Conservation (phyloP, 2,113 vertebrate genomes). For the Myrmecophaga tridactyla region DNA sequence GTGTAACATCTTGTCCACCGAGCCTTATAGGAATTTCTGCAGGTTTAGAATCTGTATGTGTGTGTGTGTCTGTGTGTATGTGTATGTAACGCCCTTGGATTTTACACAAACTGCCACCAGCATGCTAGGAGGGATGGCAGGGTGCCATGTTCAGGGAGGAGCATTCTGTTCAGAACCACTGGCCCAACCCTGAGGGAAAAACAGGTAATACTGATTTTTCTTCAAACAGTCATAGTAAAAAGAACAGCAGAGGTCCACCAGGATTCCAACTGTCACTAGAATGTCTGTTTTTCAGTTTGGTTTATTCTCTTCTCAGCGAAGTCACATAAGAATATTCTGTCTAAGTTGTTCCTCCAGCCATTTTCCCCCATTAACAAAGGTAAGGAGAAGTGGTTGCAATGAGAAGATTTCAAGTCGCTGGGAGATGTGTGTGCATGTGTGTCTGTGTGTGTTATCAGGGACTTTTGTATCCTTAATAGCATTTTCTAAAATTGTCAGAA, state of each 20-base stretch:
- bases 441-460: not conserved
- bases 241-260: not conserved
- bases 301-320: not conserved
- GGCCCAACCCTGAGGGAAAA: not conserved
- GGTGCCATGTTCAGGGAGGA: no score
- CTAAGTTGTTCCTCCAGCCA: not conserved
- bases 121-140: not conserved
- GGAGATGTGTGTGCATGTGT: not conserved
- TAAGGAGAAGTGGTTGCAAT: not conserved
- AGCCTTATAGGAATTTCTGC: not conserved
- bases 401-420: not conserved
- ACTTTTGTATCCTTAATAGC: not conserved
- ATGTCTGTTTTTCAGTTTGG: not conserved
- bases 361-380: not conserved
- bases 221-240: no score
- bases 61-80: not conserved
- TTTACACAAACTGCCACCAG: not conserved
- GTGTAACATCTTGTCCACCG: not conserved
- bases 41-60: not conserved
- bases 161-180: not conserved
- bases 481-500: not conserved
- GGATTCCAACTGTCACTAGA: not conserved
- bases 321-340: not conserved
- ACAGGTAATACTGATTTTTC: not conserved
- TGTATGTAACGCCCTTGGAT: not conserved